These are phyloP conservation scores for Serripes groenlandicus DNA, from an alignment of 2,888 invertebrate species.

Conservation along the genomic window DNA sequence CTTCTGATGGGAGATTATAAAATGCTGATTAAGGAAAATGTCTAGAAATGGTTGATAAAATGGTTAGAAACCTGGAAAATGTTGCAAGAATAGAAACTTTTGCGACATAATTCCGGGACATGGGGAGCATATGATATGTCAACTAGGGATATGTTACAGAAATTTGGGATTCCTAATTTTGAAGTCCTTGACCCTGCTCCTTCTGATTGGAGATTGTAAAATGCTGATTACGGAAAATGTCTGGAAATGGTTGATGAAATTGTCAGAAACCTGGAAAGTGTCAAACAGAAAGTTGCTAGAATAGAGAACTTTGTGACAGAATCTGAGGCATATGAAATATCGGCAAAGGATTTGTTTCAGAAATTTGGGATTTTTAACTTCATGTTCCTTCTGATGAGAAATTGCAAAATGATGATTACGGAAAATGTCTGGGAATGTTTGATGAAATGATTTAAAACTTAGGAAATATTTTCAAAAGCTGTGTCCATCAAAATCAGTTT, in stretches of 20 bases:
- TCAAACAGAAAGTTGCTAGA: background rate
- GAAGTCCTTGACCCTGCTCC: background rate
- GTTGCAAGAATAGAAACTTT: background rate
- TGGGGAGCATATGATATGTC: constrained; percentile 2
- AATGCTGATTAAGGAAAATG: background rate
- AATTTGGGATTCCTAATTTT: background rate
- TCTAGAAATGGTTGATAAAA: background rate
- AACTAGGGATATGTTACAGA: background rate
- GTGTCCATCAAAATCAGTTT: too few relatives aligned
- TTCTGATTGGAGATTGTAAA: too few relatives aligned
- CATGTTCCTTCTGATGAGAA: too few relatives aligned
- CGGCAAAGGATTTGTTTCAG: background rate
- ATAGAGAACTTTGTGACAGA: background rate
- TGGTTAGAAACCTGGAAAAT: background rate
- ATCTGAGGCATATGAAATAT: background rate
- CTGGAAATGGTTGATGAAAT: background rate
- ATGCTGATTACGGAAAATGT: background rate
- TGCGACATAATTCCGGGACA: background rate
- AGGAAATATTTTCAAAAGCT: too few relatives aligned
- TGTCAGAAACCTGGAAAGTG: background rate
- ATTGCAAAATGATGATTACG: too few relatives aligned
- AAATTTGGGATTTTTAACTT: background rate
- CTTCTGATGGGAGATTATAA: too few relatives aligned
- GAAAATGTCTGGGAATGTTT: too few relatives aligned
- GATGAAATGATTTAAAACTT: too few relatives aligned